These are phyloP conservation scores for Syndactyla subalaris DNA, from an alignment of 2,797 vertebrate species.

Conservation along the genomic window DNA sequence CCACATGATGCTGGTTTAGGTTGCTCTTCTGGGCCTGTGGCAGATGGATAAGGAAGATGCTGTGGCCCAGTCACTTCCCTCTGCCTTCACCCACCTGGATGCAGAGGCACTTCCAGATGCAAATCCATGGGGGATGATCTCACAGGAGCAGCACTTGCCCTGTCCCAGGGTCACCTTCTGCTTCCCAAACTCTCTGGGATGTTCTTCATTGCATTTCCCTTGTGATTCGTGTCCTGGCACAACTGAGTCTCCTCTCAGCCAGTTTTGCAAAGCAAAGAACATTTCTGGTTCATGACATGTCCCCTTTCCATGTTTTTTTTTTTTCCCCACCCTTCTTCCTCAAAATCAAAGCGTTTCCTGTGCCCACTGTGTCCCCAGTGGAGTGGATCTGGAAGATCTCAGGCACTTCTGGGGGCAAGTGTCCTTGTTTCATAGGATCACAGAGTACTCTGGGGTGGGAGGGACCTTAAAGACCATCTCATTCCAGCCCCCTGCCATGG, in stretches of 20 bases:
- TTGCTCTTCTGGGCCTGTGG: background rate
- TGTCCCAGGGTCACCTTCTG: background rate
- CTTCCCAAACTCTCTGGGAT: background rate
- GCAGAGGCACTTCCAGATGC: background rate
- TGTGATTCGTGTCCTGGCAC: background rate
- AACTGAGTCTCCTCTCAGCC: background rate
- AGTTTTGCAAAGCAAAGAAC: background rate
- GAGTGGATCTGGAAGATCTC: background rate
- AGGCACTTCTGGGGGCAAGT: background rate
- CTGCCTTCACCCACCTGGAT: background rate
- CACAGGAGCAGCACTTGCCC: background rate
- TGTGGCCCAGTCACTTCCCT: background rate
- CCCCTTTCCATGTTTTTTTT: background rate
- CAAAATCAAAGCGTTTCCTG: background rate
- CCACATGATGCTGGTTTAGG: fast-evolving
- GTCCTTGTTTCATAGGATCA: background rate
- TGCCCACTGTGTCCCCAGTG: fast-evolving
- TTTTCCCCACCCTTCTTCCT: background rate
- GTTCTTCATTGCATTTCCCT: background rate
- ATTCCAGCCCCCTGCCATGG: background rate
- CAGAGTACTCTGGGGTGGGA: background rate
- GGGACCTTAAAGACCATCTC: background rate
- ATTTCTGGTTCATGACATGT: background rate
- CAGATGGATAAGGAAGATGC: background rate
- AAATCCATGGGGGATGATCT: background rate